These are phyloP conservation scores for Odontocerum albicorne DNA, from an alignment of 2,888 invertebrate species.

Conservation along the genomic window DNA sequence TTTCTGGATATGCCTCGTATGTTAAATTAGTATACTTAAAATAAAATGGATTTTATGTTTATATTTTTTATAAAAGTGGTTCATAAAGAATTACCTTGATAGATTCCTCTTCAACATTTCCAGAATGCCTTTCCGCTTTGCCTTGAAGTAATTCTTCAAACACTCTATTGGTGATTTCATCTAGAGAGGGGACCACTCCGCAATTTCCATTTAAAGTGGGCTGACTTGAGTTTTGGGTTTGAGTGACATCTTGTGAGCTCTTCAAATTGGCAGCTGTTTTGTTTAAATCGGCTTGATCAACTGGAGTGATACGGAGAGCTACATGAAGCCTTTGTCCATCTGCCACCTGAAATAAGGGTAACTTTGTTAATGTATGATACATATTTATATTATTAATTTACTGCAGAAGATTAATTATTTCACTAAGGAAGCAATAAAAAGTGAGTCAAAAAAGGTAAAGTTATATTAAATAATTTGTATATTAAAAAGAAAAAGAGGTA, in stretches of 20 bases:
- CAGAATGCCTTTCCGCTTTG: constrained; percentile 52
- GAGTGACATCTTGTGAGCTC: constrained; percentile 4
- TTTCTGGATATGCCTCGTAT: no score
- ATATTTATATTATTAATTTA: no score
- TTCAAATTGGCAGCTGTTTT: constrained; percentile 1
- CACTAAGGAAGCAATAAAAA: no score
- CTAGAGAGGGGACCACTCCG: constrained; percentile 52
- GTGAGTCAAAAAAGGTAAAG: no score
- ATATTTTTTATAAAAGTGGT: no score
- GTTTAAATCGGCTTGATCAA: constrained; percentile 8
- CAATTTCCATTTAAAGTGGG: constrained; percentile 31
- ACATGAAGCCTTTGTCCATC: constrained; percentile 60
- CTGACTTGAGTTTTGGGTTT: constrained; percentile 9
- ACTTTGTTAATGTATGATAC: no score
- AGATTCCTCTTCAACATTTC: constrained; percentile 48
- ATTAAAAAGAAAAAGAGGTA: no score
- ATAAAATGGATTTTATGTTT: no score
- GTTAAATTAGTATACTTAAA: no score
- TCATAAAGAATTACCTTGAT: constrained; percentile 57
- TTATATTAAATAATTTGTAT: no score
- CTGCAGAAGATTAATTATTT: no score
- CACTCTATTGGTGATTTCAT: constrained; percentile 76
- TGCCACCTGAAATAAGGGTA: constrained; percentile 40
- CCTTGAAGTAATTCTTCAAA: constrained; percentile 74
- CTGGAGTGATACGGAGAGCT: constrained; percentile 20